Conservation (phyloP, 1,140 invertebrate genomes). For the Atta cephalotes region DNA sequence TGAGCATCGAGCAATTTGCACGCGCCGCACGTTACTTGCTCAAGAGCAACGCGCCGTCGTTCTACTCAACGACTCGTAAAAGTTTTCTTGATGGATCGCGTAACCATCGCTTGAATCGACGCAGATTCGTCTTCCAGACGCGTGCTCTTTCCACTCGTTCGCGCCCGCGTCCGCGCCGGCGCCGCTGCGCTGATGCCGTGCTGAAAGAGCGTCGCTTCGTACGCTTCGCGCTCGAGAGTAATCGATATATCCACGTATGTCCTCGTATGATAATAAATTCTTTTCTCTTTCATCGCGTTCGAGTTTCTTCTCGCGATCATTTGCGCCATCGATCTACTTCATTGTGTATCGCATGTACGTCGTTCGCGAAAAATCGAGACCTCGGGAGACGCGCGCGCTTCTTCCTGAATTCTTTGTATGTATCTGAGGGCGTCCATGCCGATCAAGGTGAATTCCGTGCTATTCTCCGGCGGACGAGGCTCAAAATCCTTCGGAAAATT, state of each 20-base stretch:
- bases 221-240: background rate
- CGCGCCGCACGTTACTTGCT: background rate
- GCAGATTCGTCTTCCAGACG: slow-evolving; percentile 32
- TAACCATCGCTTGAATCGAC: slow-evolving; percentile 32
- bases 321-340: slow-evolving; percentile 6
- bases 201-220: background rate
- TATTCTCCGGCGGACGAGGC: slow-evolving; percentile 36
- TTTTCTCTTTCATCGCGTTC: slow-evolving; percentile 4
- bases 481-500: slow-evolving; percentile 73
- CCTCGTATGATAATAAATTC: slow-evolving; percentile 22
- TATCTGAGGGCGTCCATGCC: slow-evolving; percentile 65
- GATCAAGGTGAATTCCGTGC: slow-evolving; percentile 48
- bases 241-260: slow-evolving; percentile 15
- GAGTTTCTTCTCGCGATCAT: background rate
- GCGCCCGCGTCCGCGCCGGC: no score
- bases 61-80: slow-evolving; percentile 40
- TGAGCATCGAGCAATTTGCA: slow-evolving; percentile 11
- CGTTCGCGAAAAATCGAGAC: slow-evolving; percentile 19
- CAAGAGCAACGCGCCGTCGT: slow-evolving; percentile 4
- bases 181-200: background rate
- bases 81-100: slow-evolving; percentile 40
- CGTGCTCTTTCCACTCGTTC: background rate
- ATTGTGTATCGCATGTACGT: background rate
- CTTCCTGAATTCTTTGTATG: slow-evolving; percentile 60
- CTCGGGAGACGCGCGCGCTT: background rate